A percentile compares a stretch with the other conserved stretches of the same genome.
phyloP scores from a whole-genome alignment of 2,888 invertebrate genomes.

The Phyllotreta striolata region DNA sequence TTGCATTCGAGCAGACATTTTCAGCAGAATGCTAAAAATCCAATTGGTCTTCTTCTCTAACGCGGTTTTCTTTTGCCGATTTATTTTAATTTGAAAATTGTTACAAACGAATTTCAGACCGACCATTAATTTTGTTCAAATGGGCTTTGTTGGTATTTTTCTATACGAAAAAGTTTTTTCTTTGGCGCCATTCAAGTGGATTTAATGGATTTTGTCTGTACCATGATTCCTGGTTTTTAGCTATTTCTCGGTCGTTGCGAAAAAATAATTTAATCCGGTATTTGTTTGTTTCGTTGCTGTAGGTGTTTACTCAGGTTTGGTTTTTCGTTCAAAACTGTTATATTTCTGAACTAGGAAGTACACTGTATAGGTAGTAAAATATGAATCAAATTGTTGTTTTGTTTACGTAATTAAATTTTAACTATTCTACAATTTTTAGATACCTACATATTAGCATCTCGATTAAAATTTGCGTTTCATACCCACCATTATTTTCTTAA shows the following conservation, averaged over 20 bases:
- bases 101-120: conserved; percentile 39
- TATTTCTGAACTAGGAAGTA: too few relatives aligned
- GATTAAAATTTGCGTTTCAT: too few relatives aligned
- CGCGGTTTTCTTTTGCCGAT: conserved; percentile 46
- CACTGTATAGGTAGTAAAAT: too few relatives aligned
- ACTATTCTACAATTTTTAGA: too few relatives aligned
- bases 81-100: conserved; percentile 47
- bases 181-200: conserved; percentile 27
- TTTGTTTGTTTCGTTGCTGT: conserved; percentile 1
- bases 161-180: conserved; percentile 23
- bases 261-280: conserved; percentile 12
- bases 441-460: too few relatives aligned
- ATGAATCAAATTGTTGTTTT: too few relatives aligned
- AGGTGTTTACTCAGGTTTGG: conserved; percentile 6
- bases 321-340: too few relatives aligned
- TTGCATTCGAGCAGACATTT: conserved; percentile 31
- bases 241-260: conserved; percentile 4
- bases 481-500: neutral
- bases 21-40: conserved; percentile 43
- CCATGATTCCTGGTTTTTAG: conserved; percentile 18
- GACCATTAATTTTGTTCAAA: conserved; percentile 42
- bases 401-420: too few relatives aligned
- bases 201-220: conserved; percentile 38
- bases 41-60: conserved; percentile 46
- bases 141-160: conserved; percentile 38